These are phyloP conservation scores for Vanessa tameamea DNA, from an alignment of 1,140 invertebrate genomes.

Conservation along the genomic window DNA sequence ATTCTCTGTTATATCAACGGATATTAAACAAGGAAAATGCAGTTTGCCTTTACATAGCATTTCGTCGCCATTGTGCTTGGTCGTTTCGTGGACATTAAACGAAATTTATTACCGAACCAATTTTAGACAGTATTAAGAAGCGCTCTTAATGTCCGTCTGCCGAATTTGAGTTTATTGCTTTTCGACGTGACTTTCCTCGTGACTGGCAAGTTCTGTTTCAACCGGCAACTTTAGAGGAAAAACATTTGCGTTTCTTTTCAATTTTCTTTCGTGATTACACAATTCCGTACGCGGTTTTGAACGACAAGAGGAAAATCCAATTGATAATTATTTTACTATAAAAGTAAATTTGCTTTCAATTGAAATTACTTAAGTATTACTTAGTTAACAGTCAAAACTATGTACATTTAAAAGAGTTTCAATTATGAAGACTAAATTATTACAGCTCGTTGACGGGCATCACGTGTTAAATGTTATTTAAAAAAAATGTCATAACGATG, in stretches of 20 bases:
- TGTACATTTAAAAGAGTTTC: too few relatives aligned
- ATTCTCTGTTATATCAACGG: not conserved
- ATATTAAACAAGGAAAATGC: slow-evolving; percentile 15
- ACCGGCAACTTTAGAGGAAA: not conserved
- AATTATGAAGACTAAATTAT: too few relatives aligned
- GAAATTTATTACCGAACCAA: slow-evolving; percentile 22
- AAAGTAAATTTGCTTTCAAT: too few relatives aligned
- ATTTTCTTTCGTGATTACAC: not conserved
- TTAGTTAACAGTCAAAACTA: too few relatives aligned
- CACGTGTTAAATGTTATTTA: too few relatives aligned
- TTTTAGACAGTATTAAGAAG: slow-evolving; percentile 25
- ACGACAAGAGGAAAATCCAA: too few relatives aligned
- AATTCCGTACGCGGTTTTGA: too few relatives aligned
- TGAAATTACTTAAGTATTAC: too few relatives aligned
- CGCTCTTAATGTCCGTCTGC: slow-evolving; percentile 19
- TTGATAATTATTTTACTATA: too few relatives aligned
- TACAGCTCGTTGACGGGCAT: too few relatives aligned
- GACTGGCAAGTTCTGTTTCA: not conserved
- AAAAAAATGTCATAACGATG: too few relatives aligned
- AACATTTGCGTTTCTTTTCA: not conserved
- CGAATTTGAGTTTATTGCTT: slow-evolving; percentile 27
- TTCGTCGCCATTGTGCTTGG: slow-evolving; percentile 3
- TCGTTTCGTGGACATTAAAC: slow-evolving; percentile 13
- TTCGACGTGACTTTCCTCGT: slow-evolving; percentile 20
- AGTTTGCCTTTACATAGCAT: not conserved